These are phyloP conservation scores for Himantopus leucocephalus DNA, from an alignment of 2,113 vertebrate species.

Conservation along the genomic window DNA sequence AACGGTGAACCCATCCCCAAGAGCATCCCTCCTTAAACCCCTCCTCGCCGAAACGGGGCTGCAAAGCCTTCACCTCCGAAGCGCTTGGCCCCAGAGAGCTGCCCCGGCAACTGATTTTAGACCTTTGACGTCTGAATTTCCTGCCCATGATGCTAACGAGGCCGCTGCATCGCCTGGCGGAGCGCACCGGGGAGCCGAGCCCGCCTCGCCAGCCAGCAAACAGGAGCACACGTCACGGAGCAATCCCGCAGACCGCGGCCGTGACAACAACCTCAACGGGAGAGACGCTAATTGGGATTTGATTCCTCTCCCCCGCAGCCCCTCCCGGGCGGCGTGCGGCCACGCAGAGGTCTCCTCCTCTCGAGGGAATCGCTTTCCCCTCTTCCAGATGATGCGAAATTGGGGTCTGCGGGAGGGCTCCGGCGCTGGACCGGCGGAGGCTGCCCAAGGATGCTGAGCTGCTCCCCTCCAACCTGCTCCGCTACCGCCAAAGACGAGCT, in stretches of 20 bases:
- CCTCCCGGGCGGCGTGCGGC: neutral
- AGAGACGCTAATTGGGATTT: neutral
- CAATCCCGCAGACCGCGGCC: neutral
- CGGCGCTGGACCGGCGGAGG: accelerated
- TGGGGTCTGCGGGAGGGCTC: neutral
- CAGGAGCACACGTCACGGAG: accelerated
- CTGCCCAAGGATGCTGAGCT: neutral
- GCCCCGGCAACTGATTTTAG: neutral
- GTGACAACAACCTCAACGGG: accelerated
- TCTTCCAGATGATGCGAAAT: neutral
- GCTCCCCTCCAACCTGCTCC: neutral
- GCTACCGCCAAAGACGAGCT: neutral
- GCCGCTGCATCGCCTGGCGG: neutral
- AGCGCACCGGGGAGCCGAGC: accelerated
- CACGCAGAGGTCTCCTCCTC: neutral
- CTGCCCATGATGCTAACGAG: accelerated
- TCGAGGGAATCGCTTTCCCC: neutral
- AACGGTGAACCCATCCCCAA: neutral
- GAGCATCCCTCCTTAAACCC: neutral
- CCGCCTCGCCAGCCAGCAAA: neutral
- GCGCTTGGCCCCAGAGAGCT: neutral
- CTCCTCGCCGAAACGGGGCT: neutral
- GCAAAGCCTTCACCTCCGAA: neutral
- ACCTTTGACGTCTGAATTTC: neutral
- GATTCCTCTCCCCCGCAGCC: neutral